Evolutionary conservation across 2,113 vertebrate genomes (phyloP), one percentile per base, ranked within the genome.

Genomic region (Eclectus roratus): DNA sequence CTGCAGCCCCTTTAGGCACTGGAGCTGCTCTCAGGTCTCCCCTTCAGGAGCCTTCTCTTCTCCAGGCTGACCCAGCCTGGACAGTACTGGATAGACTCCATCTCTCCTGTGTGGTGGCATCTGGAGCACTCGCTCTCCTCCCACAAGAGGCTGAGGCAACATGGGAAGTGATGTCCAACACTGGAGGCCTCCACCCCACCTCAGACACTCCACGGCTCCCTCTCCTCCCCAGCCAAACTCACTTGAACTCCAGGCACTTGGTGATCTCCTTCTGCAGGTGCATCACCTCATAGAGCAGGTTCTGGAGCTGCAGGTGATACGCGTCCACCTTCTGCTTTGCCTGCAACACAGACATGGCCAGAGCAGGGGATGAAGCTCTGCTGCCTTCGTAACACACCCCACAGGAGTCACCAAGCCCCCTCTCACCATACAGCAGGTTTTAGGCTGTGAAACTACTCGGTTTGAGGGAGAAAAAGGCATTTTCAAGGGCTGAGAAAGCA

Each of bases 191-290:
- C 46, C 25, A 27, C 10, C 25, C n/a, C 52, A 39, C 6, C 52
- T 39, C 39, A 44, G 76, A 80, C 39, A 68, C 21, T 17, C 23
- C 11, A 4, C 3, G 4, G 0, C 21, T 24, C 65, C 56, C 15
- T 17, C 41, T 46, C n/a, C 39, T 69, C 25, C 50, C 43, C 5
- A 0, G 16, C 13, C 72, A 71, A 11, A 97, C 99, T 99, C 93
- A 99, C 99, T 99, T 99, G 96, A 99, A 99, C 89, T 99, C 99
- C 73, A 99, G 97, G 96, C 99, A 99, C 50, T 99, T 99, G 93
- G 99, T 99, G 96, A 99, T 99, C 97, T 99, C 99, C 55, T 99
- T 99, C 97, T 99, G 99, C 80, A 99, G 98, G 95, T 99, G 99
- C 99, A 99, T 99, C 91, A 99, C 99, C 97, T 99, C 99, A 33